Evolutionary conservation across 2,113 vertebrate genomes (phyloP).

Genomic region (Rostratula benghalensis): DNA sequence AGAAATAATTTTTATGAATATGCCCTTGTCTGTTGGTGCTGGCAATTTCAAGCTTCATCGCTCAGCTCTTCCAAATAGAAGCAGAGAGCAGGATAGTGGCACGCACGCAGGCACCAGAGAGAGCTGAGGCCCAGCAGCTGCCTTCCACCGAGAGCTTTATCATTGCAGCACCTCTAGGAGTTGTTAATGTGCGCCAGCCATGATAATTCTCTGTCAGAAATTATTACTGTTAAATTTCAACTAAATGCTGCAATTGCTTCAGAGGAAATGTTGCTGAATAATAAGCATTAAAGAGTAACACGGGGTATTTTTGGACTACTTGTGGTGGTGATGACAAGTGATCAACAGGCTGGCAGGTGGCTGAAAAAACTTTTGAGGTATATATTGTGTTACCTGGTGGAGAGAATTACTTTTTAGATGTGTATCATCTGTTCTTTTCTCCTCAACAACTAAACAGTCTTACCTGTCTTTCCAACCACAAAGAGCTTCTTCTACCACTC

Average conservation of each 20-base stretch:
- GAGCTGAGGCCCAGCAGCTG: background rate
- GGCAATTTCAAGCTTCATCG: background rate
- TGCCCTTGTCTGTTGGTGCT: background rate
- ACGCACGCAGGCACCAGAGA: background rate
- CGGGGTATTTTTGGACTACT: background rate
- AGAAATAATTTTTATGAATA: background rate
- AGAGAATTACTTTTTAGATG: background rate
- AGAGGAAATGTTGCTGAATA: background rate
- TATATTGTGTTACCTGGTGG: background rate
- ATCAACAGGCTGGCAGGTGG: background rate
- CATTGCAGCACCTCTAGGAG: background rate
- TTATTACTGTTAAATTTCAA: background rate
- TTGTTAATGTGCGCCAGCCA: background rate
- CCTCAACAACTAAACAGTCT: background rate
- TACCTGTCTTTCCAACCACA: background rate
- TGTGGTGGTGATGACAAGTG: fast-evolving
- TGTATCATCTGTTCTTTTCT: background rate
- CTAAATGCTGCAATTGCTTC: background rate
- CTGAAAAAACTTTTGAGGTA: background rate
- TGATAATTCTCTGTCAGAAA: background rate
- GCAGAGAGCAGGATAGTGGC: background rate
- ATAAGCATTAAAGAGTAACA: background rate
- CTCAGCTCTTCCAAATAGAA: background rate
- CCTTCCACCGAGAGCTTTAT: background rate
- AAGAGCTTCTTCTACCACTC: background rate